Evolutionary conservation across 2,888 invertebrate species (phyloP).

Genomic region (Drosophila rellima): DNA sequence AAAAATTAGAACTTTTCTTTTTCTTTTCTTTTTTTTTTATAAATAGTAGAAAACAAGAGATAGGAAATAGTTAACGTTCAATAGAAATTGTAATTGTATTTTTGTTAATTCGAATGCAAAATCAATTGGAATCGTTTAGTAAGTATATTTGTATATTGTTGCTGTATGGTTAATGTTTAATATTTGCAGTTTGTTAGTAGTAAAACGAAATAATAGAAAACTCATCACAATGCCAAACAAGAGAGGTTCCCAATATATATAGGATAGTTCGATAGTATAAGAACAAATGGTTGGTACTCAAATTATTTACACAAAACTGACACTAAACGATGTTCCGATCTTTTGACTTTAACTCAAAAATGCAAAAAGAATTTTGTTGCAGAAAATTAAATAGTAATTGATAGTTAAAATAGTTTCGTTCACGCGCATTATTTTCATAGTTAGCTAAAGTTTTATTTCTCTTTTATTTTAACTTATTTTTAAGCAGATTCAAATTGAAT

Average conservation of each 20-base stretch:
- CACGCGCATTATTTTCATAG: constrained; percentile 18
- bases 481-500: constrained; percentile 33
- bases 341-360: constrained; percentile 12
- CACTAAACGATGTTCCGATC: constrained; percentile 9
- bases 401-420: constrained; percentile 23
- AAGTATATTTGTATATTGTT: constrained; percentile 6
- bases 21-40: background rate
- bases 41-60: constrained; percentile 45
- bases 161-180: constrained; percentile 6
- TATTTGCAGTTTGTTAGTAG: constrained; percentile 16
- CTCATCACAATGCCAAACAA: constrained; percentile 27
- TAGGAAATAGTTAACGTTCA: constrained; percentile 41
- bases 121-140: constrained; percentile 22
- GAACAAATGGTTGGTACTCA: constrained; percentile 19
- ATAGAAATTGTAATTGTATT: constrained; percentile 16
- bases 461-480: constrained; percentile 12
- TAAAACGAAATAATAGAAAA: constrained; percentile 13
- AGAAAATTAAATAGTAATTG: constrained; percentile 20
- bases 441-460: constrained; percentile 5
- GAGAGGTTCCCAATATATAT: background rate
- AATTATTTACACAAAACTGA: constrained; percentile 6
- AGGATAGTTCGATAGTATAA: constrained; percentile 4
- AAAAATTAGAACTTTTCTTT: constrained; percentile 51
- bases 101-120: constrained; percentile 19
- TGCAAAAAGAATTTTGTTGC: constrained; percentile 31